Conservation (phyloP, 2,113 vertebrate species). For the Aldabrachelys gigantea region DNA sequence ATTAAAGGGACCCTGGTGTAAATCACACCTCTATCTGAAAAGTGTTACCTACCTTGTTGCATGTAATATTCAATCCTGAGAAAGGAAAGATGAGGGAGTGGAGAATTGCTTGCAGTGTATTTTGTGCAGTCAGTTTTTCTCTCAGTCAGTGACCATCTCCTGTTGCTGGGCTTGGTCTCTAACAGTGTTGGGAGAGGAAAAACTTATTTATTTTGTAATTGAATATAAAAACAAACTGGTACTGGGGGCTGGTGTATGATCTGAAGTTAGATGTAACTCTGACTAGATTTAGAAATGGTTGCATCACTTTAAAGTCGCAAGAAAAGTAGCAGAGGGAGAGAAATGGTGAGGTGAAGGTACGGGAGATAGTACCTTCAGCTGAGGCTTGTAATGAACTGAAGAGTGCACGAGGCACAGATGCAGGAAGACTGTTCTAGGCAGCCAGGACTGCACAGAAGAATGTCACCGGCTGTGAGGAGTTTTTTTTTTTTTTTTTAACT, state of each 20-base stretch:
- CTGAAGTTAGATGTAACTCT: background rate
- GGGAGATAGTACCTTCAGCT: background rate
- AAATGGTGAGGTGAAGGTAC: too few species aligned
- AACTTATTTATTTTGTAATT: background rate
- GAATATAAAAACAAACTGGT: background rate
- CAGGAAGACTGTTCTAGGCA: background rate
- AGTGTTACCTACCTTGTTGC: background rate
- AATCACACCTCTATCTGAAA: background rate
- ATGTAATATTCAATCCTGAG: background rate
- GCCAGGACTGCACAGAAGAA: too few species aligned
- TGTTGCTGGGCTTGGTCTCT: background rate
- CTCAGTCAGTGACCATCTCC: background rate
- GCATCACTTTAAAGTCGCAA: background rate
- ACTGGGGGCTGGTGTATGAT: background rate
- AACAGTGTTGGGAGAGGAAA: background rate
- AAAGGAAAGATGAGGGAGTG: background rate
- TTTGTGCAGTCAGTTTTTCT: background rate
- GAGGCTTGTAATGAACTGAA: background rate
- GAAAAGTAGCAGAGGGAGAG: background rate
- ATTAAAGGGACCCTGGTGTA: background rate
- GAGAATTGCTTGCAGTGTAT: background rate
- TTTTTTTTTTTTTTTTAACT: background rate
- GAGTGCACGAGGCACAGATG: fast-evolving
- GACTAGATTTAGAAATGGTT: background rate
- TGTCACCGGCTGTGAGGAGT: background rate